Evolutionary conservation across 1,140 invertebrate genomes (phyloP).

Genomic region (Triops longicaudatus): DNA sequence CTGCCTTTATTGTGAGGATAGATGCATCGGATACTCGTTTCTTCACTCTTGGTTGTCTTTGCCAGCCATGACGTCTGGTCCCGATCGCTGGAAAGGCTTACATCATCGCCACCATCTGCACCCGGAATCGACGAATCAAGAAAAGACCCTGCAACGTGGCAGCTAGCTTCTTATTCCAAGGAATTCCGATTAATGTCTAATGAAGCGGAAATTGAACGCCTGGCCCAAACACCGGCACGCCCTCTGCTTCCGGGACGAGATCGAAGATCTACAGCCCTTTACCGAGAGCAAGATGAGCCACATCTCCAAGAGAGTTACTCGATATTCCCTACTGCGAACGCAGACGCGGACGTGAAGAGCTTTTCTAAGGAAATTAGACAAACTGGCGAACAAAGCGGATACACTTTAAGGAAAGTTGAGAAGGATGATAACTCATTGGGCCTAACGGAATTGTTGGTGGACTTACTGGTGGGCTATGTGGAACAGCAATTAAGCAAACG

Average conservation of each 20-base stretch:
- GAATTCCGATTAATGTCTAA: neutral
- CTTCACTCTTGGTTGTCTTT: neutral
- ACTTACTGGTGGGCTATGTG: neutral
- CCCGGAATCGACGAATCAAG: neutral
- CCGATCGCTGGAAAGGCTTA: neutral
- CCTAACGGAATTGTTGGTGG: neutral
- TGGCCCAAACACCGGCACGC: neutral
- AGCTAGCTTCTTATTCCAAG: neutral
- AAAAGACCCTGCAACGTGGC: neutral
- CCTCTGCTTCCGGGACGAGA: neutral
- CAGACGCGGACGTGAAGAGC: neutral
- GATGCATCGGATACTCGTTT: neutral
- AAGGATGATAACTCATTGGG: neutral
- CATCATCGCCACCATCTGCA: neutral
- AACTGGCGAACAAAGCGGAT: neutral
- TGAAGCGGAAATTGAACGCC: constrained; percentile 1
- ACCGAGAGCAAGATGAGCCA: neutral
- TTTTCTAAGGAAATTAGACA: neutral
- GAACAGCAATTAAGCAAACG: constrained; percentile 8
- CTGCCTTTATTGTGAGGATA: neutral
- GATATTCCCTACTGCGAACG: neutral
- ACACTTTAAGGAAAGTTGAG: neutral
- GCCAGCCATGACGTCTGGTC: neutral
- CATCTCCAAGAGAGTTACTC: neutral
- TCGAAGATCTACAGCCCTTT: neutral